Percentiles rank a stretch among this genome's conserved stretches.
Evolutionary conservation across 1,140 invertebrate genomes (phyloP).

Genomic region (Zaprionus inermis): DNA sequence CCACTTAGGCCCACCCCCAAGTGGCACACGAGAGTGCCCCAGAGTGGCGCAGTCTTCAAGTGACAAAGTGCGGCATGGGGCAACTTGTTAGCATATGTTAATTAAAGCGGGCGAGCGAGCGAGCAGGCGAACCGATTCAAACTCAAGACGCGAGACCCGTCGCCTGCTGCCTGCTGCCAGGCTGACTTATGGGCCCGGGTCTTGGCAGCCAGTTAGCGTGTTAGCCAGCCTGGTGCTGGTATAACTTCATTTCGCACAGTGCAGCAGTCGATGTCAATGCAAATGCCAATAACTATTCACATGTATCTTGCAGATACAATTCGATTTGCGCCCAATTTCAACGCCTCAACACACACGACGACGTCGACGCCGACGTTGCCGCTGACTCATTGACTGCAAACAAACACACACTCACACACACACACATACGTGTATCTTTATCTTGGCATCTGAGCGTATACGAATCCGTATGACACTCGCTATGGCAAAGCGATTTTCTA

Average conservation of each 20-base stretch:
- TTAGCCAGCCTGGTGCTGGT: slow-evolving; percentile 11
- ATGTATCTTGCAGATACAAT: slow-evolving; percentile 51
- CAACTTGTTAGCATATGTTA: slow-evolving; percentile 82
- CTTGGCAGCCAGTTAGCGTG: slow-evolving; percentile 58
- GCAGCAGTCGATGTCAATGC: slow-evolving; percentile 44
- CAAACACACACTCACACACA: neutral
- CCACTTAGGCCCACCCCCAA: slow-evolving; percentile 81
- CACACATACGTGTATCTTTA: slow-evolving; percentile 55
- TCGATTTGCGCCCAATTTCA: slow-evolving; percentile 81
- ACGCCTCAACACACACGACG: slow-evolving; percentile 63
- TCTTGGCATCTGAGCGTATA: slow-evolving; percentile 48
- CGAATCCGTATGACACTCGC: slow-evolving; percentile 38
- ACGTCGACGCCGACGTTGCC: neutral
- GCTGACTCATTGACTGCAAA: slow-evolving; percentile 68
- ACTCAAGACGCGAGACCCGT: slow-evolving; percentile 9
- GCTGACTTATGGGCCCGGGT: slow-evolving; percentile 73
- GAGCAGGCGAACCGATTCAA: slow-evolving; percentile 22
- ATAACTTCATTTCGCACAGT: slow-evolving; percentile 64
- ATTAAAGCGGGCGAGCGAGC: slow-evolving; percentile 74
- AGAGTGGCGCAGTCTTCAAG: slow-evolving; percentile 43
- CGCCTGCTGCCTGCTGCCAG: slow-evolving; percentile 53
- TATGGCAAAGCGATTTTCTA: slow-evolving; percentile 56
- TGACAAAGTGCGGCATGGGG: slow-evolving; percentile 79
- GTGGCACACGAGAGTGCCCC: slow-evolving; percentile 39
- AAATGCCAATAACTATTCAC: slow-evolving; percentile 66